A percentile compares a stretch with the other conserved stretches of the same genome.
phyloP scores from a whole-genome alignment of 35 echinoderm and acorn worm genomes.

The Strongylocentrotus purpuratus region DNA sequence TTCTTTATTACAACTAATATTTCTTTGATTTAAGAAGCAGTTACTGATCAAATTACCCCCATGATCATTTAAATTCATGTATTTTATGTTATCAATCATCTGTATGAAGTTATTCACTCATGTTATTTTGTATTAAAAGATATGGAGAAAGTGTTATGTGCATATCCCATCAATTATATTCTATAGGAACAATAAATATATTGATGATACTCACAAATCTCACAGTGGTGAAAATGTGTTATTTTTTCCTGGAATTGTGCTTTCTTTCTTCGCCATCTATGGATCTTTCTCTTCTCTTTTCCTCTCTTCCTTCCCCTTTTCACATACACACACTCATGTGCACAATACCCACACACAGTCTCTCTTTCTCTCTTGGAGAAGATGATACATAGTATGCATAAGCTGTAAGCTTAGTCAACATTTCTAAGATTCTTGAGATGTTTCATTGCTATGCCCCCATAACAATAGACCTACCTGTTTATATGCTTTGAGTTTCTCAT shows the following conservation, averaged over 20 bases:
- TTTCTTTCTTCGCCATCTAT: background rate
- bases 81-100: background rate
- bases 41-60: background rate
- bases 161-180: conserved; percentile 19
- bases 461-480: no score
- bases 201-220: background rate
- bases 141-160: conserved; percentile 11
- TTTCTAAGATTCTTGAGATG: no score
- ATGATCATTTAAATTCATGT: background rate
- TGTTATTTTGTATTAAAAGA: background rate
- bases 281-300: background rate
- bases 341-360: background rate
- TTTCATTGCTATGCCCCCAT: no score
- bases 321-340: background rate
- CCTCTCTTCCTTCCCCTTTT: background rate
- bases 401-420: no score
- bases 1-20: background rate
- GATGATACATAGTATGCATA: no score
- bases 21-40: background rate
- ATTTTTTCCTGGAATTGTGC: background rate
- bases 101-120: background rate
- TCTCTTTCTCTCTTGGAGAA: background rate
- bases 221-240: background rate
- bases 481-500: no score
- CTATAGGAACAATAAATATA: conserved; percentile 1